These are phyloP conservation scores for Pangasianodon hypophthalmus DNA, from an alignment of 2,113 vertebrate genomes.

Conservation along the genomic window DNA sequence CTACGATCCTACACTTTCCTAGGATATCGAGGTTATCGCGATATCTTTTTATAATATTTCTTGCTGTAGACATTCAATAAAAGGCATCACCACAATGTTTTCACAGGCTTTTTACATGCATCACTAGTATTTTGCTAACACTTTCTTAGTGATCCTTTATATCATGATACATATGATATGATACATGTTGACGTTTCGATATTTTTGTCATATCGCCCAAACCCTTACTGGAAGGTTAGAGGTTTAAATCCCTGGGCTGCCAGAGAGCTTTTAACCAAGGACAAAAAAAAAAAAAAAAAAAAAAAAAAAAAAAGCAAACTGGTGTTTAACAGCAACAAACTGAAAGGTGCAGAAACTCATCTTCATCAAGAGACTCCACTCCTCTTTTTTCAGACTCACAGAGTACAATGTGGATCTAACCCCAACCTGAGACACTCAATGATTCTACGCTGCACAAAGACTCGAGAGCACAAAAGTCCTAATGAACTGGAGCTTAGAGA, in stretches of 20 bases:
- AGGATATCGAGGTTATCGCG: not conserved
- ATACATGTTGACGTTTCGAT: not conserved
- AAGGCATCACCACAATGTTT: not conserved
- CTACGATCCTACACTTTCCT: not conserved
- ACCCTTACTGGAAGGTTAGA: not conserved
- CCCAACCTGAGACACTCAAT: slow-evolving; percentile 14
- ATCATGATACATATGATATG: not conserved
- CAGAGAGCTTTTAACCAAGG: not conserved
- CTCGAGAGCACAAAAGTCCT: slow-evolving; percentile 8
- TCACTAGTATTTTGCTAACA: not conserved
- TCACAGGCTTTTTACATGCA: not conserved
- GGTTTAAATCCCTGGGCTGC: not conserved
- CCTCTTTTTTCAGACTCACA: not conserved
- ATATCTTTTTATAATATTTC: not conserved
- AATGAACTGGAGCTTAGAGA: not conserved
- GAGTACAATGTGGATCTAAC: not conserved
- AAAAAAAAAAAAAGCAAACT: not conserved
- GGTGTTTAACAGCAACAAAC: not conserved
- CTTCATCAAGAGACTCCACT: not conserved
- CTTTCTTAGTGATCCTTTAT: not conserved
- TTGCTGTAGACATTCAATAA: not conserved
- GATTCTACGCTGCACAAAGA: slow-evolving; percentile 9
- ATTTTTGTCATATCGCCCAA: not conserved
- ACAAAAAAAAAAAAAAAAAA: not conserved
- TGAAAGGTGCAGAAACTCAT: not conserved